Base-by-base conservation (phyloP, 30 jellyfish, hydroid and myxozoan species). In the Nemopilema nomurai region DNA sequence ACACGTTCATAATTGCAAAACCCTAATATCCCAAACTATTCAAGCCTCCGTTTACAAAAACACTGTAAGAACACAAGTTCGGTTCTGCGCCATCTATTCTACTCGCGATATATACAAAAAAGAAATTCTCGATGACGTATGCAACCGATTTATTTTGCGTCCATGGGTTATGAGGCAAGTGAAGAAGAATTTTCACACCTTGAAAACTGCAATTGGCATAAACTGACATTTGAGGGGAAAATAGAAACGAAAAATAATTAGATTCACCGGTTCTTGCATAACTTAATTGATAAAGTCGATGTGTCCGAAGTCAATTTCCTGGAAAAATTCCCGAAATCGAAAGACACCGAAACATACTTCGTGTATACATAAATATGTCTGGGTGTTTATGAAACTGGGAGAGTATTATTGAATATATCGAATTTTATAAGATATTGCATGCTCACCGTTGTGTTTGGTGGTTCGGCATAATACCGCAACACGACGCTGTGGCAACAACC, bases 401-500 rank as follows among this genome's bases (percentile, higher is more conserved):
- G 13, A 41, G 57, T n/a, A 41, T 41, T 41, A 3, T 41, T 13
- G 13, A 41, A 41, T 41, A 41, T 41, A 41, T 3, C 57, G 57
- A 41, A 41, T 41, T 3, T 3, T 3, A 3, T 3, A 3, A 13
- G 57, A 13, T 41, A 3, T 41, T 41, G 57, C 57, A 41, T n/a
- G n/a, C n/a, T n/a, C n/a, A n/a, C n/a, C n/a, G n/a, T n/a, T n/a
- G 57, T 41, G 13, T 41, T 41, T 41, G 6, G 57, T 41, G 57
- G 57, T 13, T 41, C 9, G 13, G 13, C 57, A 6, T 13, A 41
- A 41, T 41, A 41, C 57, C 57, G 13, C 57, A 41, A 41, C 57
- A 41, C 57, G 6, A 6, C 22, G 31, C 18, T 26, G 89, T 70
- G 89, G 89, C 18, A 18, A 16, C 19, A 65, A 62, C 67, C 31